Evolutionary conservation across 2,888 invertebrate species (phyloP).

Genomic region (Drepanosiphum platanoidis): DNA sequence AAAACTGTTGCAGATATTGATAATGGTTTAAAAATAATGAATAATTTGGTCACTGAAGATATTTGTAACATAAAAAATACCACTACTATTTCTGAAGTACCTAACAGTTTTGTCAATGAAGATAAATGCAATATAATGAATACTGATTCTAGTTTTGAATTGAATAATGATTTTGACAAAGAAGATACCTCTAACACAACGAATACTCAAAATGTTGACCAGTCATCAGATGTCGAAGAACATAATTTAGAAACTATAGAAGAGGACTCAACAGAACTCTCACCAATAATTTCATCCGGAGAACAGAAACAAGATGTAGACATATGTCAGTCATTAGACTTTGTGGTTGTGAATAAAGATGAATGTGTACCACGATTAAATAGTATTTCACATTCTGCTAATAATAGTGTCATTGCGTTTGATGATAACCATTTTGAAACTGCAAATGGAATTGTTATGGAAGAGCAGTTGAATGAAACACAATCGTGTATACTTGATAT

Average conservation of each 20-base stretch:
- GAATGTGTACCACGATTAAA: constrained; percentile 42
- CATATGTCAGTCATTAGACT: neutral
- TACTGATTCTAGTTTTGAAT: neutral
- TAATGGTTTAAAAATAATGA: neutral
- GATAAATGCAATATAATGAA: too few relatives aligned
- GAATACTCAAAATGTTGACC: neutral
- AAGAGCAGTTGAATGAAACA: neutral
- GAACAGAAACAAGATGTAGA: constrained; percentile 15
- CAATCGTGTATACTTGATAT: constrained; percentile 24
- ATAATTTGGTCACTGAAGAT: neutral
- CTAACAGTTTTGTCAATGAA: neutral
- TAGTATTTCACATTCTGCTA: constrained; percentile 14
- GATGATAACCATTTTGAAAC: constrained; percentile 36
- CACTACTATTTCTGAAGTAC: too few relatives aligned
- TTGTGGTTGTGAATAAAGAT: constrained; percentile 39
- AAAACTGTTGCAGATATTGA: neutral
- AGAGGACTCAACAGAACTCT: constrained; percentile 7
- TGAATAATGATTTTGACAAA: neutral
- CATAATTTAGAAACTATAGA: constrained; percentile 22
- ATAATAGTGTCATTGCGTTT: constrained; percentile 30
- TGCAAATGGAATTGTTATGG: neutral
- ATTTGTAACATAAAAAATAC: neutral
- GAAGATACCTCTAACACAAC: neutral
- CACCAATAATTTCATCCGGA: neutral
- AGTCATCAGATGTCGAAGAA: neutral